A percentile compares a stretch with the other conserved stretches of the same genome.
Conservation (phyloP, 2,113 vertebrate species). For the Protomyctophum bolini region DNA sequence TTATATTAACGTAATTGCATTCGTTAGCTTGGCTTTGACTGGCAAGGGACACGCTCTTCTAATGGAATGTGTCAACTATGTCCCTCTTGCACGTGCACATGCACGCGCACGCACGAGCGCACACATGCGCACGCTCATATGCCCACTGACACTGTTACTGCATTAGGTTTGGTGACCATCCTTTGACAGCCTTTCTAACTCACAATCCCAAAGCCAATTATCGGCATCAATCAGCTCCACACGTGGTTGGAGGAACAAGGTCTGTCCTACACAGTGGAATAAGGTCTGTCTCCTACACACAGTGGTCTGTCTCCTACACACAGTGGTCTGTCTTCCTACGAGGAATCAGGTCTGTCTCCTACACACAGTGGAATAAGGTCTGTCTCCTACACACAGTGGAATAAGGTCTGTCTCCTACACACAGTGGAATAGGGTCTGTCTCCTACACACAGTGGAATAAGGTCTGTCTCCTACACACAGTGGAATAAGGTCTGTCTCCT, state of each 20-base stretch:
- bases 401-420: background rate
- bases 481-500: background rate
- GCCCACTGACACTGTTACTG: slow-evolving; percentile 9
- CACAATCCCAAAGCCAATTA: slow-evolving; percentile 14
- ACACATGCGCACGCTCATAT: slow-evolving; percentile 28
- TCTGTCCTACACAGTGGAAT: background rate
- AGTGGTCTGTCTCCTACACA: background rate
- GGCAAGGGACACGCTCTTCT: slow-evolving; percentile 55
- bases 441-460: no score
- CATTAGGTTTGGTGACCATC: slow-evolving; percentile 22
- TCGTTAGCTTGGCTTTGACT: slow-evolving; percentile 51
- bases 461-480: background rate
- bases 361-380: background rate
- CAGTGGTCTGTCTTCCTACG: background rate
- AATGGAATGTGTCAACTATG: slow-evolving; percentile 42
- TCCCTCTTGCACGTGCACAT: slow-evolving; percentile 18
- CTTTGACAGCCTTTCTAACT: slow-evolving; percentile 10
- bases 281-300: background rate
- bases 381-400: no score
- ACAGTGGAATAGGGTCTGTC: no score
- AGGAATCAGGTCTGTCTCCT: background rate
- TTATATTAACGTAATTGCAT: slow-evolving; percentile 67
- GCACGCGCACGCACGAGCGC: background rate
- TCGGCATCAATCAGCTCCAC: slow-evolving; percentile 9
- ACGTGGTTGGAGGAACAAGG: slow-evolving; percentile 4